Conservation (phyloP, 2,113 vertebrate genomes). For the Panurus biarmicus region DNA sequence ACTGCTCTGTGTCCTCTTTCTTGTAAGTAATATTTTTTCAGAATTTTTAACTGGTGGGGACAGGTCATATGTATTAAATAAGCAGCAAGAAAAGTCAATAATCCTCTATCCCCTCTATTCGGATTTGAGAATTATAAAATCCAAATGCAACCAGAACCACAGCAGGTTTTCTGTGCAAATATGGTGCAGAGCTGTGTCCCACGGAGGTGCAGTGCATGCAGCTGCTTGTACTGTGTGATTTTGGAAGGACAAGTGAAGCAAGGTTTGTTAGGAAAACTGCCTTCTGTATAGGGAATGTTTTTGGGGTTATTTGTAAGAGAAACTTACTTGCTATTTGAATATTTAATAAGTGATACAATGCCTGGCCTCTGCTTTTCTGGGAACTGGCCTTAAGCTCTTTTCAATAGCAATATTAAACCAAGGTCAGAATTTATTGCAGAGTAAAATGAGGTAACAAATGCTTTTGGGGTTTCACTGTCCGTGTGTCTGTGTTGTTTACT, state of each 20-base stretch:
- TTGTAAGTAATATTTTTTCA: neutral
- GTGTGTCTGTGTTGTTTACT: neutral
- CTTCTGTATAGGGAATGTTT: neutral
- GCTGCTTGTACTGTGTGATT: neutral
- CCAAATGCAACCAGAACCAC: neutral
- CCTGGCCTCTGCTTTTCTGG: neutral
- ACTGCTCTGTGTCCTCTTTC: neutral
- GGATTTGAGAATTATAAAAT: neutral
- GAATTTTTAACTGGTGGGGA: neutral
- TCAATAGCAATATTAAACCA: neutral
- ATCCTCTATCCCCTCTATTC: neutral
- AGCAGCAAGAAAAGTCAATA: neutral
- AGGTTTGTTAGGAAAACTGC: neutral
- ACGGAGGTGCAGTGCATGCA: neutral
- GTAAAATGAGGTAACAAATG: neutral
- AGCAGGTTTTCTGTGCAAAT: neutral
- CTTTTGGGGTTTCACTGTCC: neutral
- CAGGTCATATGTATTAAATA: neutral
- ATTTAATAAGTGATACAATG: neutral
- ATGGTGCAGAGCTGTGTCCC: fast-evolving
- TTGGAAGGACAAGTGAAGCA: neutral
- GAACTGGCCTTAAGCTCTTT: neutral
- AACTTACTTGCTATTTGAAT: neutral
- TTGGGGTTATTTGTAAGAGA: neutral
- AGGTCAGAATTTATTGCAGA: neutral